Percentiles rank a stretch among this genome's conserved stretches.
phyloP scores from a whole-genome alignment of 2,888 invertebrate genomes.

The Phania funesta region DNA sequence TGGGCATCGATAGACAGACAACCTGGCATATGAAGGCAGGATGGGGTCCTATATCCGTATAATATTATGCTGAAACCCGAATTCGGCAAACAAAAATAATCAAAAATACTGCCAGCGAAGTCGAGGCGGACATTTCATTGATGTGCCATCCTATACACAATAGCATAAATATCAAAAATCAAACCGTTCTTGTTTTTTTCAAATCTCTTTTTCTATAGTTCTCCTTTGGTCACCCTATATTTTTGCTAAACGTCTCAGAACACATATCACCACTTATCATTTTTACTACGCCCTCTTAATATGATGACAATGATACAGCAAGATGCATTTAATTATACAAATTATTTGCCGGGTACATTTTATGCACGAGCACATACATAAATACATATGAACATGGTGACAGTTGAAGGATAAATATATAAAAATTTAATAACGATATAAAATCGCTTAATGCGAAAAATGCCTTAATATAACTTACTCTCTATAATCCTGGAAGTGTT shows the following conservation, averaged over 20 bases:
- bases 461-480: neutral
- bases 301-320: slow-evolving; percentile 1
- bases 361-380: neutral
- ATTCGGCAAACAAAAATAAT: too few species aligned
- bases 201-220: neutral
- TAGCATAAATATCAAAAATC: too few species aligned
- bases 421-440: neutral
- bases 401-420: neutral
- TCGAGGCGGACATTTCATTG: too few species aligned
- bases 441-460: slow-evolving; percentile 8
- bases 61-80: too few species aligned
- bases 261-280: too few species aligned
- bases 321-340: neutral
- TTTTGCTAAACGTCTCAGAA: neutral
- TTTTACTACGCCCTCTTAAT: neutral
- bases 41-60: too few species aligned
- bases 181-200: too few species aligned
- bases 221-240: too few species aligned
- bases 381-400: neutral
- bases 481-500: neutral
- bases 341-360: neutral
- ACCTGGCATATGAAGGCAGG: too few species aligned
- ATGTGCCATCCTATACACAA: too few species aligned
- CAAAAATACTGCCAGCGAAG: too few species aligned
- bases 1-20: too few species aligned